Evolutionary conservation across 2,888 invertebrate species (phyloP).

Genomic region (Ochropacha duplaris): DNA sequence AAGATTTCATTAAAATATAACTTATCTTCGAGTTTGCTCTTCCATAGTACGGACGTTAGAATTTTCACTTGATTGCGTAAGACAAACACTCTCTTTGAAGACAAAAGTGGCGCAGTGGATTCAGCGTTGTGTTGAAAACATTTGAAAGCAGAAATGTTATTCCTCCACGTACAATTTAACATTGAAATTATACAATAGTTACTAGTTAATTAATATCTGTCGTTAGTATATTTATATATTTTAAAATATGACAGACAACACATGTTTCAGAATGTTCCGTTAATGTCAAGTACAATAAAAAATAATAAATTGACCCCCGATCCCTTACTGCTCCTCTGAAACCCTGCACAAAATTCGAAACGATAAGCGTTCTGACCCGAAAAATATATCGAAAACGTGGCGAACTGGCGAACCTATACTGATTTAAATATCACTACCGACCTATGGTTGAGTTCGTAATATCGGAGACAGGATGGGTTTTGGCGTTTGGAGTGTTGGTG

Average conservation of each 20-base stretch:
- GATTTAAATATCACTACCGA: slow-evolving; percentile 53
- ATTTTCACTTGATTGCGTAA: not conserved
- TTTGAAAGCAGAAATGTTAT: too few species aligned
- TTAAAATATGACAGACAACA: too few species aligned
- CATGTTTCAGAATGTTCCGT: not conserved
- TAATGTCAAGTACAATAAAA: not conserved
- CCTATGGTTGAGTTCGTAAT: slow-evolving; percentile 42
- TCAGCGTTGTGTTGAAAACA: too few species aligned
- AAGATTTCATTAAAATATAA: not conserved
- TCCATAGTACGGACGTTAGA: not conserved
- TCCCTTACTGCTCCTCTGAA: not conserved
- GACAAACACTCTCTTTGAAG: not conserved
- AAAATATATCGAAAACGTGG: slow-evolving; percentile 19
- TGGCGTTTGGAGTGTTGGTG: slow-evolving; percentile 4
- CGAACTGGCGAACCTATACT: slow-evolving; percentile 34
- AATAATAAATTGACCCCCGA: not conserved
- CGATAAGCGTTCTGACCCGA: not conserved
- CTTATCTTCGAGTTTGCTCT: not conserved
- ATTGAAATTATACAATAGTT: too few species aligned
- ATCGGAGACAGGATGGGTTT: slow-evolving; percentile 32
- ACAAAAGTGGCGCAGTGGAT: not conserved
- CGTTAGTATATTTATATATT: too few species aligned
- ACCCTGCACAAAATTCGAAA: not conserved
- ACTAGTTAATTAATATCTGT: too few species aligned
- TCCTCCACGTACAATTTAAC: too few species aligned